A percentile compares a stretch with the other conserved stretches of the same genome.
These are phyloP conservation scores for Zelleria hepariella DNA, from an alignment of 2,888 invertebrate species.

Conservation along the genomic window DNA sequence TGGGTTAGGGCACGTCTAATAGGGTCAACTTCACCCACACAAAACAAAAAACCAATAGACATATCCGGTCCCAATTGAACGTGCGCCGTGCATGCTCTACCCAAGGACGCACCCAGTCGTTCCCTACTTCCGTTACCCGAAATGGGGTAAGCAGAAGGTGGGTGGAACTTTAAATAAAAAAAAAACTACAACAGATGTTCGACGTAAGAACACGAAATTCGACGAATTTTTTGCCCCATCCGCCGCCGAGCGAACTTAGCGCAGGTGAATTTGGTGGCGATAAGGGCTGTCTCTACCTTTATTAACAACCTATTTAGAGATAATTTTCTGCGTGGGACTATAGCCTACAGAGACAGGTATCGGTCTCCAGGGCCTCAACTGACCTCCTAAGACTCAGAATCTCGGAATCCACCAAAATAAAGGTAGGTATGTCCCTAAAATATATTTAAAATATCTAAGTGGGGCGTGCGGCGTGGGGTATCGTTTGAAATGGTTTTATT, in stretches of 20 bases:
- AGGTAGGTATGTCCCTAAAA: too few relatives aligned
- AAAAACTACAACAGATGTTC: background rate
- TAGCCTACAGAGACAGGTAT: too few relatives aligned
- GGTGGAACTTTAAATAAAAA: background rate
- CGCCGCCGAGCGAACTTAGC: background rate
- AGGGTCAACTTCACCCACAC: constrained; percentile 8
- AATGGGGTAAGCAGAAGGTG: constrained; percentile 36
- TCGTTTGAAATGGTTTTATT: too few relatives aligned
- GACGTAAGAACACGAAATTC: background rate
- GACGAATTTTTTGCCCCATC: background rate
- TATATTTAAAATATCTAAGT: too few relatives aligned
- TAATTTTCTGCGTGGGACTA: too few relatives aligned
- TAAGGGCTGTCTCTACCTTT: too few relatives aligned
- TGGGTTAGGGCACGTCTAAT: background rate
- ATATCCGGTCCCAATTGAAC: constrained; percentile 48
- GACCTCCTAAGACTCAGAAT: too few relatives aligned
- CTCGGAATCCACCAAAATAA: too few relatives aligned
- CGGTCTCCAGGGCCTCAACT: too few relatives aligned
- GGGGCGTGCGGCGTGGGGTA: too few relatives aligned
- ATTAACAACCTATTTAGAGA: too few relatives aligned
- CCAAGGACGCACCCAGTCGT: constrained; percentile 62
- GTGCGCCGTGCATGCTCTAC: constrained; percentile 16
- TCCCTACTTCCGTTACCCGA: constrained; percentile 59
- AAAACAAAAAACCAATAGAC: constrained; percentile 32
- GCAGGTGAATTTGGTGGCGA: background rate